Percentiles rank a stretch among this genome's conserved stretches.
These are phyloP conservation scores for Bufo bufo DNA, from an alignment of 2,113 vertebrate genomes.

Conservation along the genomic window DNA sequence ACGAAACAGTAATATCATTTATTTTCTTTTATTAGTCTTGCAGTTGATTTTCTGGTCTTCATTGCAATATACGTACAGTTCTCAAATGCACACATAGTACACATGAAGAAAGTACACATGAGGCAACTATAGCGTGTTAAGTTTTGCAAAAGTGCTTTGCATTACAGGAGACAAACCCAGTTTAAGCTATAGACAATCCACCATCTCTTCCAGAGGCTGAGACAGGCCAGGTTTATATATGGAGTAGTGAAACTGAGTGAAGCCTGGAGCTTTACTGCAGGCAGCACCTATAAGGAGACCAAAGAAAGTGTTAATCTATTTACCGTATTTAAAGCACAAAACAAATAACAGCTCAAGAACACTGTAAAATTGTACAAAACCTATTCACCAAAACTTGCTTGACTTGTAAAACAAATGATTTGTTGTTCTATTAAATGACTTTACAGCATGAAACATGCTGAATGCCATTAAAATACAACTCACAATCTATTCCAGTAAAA, in stretches of 20 bases:
- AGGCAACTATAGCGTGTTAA: no score
- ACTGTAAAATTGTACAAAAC: no score
- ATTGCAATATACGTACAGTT: no score
- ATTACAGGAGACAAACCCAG: no score
- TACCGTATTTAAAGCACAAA: no score
- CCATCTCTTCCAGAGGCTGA: constrained; percentile 71
- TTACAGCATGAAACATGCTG: constrained; percentile 51
- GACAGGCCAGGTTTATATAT: constrained; percentile 74
- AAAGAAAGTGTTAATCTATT: constrained; percentile 25
- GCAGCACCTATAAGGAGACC: constrained; percentile 83
- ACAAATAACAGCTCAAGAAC: no score
- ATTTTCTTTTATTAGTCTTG: no score
- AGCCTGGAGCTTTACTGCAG: constrained; percentile 83
- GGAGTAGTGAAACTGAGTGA: constrained; percentile 86
- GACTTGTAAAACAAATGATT: constrained; percentile 59
- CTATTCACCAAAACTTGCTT: neutral
- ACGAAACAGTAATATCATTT: no score
- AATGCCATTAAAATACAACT: constrained; percentile 61
- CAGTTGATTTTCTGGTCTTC: no score
- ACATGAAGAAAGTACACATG: no score
- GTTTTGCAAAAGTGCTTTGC: no score
- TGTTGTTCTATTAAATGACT: neutral
- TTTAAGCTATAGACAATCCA: constrained; percentile 82
- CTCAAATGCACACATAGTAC: no score
- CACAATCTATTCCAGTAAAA: constrained; percentile 49